Evolutionary conservation across 2,888 invertebrate species (phyloP).

Genomic region (Gasteruption jaculator): DNA sequence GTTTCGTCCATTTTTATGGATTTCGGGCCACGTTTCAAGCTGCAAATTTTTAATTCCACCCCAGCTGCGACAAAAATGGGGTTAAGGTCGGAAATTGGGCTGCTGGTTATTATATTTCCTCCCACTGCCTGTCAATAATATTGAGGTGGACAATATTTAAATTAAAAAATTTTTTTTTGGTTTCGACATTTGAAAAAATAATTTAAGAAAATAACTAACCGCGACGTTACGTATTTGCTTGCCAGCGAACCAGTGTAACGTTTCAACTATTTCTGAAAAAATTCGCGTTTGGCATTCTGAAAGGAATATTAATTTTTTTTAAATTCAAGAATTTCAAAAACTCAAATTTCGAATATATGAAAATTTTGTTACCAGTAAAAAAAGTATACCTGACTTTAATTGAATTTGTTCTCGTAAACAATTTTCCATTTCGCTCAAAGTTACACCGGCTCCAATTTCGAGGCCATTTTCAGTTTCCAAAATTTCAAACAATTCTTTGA

Average conservation of each 20-base stretch:
- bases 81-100: slow-evolving; percentile 90
- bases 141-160: not conserved
- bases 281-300: slow-evolving; percentile 57
- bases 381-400: too few relatives aligned
- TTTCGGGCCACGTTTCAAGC: slow-evolving; percentile 54
- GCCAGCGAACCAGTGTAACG: slow-evolving; percentile 92
- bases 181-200: slow-evolving; percentile 2
- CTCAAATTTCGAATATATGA: too few relatives aligned
- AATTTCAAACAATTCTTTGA: slow-evolving; percentile 64
- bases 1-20: slow-evolving; percentile 63
- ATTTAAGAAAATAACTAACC: slow-evolving; percentile 36
- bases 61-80: slow-evolving; percentile 78
- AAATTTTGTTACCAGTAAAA: not conserved
- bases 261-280: slow-evolving; percentile 67
- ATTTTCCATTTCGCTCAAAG: slow-evolving; percentile 68
- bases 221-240: slow-evolving; percentile 89
- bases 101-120: slow-evolving; percentile 88
- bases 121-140: slow-evolving; percentile 62
- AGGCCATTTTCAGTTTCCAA: slow-evolving; percentile 57
- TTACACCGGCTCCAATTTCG: slow-evolving; percentile 70
- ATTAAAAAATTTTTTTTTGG: not conserved
- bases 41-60: slow-evolving; percentile 60
- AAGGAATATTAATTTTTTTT: too few relatives aligned
- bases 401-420: slow-evolving; percentile 57
- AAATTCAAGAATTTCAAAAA: too few relatives aligned